Percentiles rank a stretch among this genome's conserved stretches.
phyloP scores from a whole-genome alignment of 2,888 invertebrate species.

The Leptinotarsa rubiginosa region DNA sequence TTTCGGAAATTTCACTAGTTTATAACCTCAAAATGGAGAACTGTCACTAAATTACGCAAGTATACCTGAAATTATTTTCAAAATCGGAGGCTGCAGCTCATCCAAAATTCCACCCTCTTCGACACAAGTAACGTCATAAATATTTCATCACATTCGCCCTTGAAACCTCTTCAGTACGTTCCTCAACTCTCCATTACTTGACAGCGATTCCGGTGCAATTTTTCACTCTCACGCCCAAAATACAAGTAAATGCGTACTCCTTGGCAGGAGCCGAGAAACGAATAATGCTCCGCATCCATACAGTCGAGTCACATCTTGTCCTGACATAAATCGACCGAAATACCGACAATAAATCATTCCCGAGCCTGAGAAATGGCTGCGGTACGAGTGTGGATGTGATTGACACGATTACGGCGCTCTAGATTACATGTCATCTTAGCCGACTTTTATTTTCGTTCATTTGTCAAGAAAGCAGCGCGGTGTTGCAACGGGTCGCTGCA shows the following conservation, averaged over 20 bases:
- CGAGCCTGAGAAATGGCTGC: conserved; percentile 29
- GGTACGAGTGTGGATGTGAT: conserved; percentile 36
- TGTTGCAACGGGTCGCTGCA: background rate
- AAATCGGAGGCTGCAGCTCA: too few species aligned
- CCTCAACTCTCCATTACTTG: background rate
- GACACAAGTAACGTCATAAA: too few species aligned
- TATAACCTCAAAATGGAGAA: too few species aligned
- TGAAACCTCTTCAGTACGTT: too few species aligned
- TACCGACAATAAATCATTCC: conserved; percentile 33
- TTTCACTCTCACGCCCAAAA: background rate
- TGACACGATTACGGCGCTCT: conserved; percentile 30
- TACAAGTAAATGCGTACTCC: background rate
- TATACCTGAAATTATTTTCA: too few species aligned
- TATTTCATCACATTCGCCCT: too few species aligned
- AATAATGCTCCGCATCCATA: conserved; percentile 6
- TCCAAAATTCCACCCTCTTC: too few species aligned
- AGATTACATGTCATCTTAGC: conserved; percentile 30
- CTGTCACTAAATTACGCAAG: too few species aligned
- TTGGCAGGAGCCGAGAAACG: background rate
- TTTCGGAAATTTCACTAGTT: too few species aligned
- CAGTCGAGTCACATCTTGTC: conserved; percentile 29
- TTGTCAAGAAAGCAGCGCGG: conserved; percentile 20
- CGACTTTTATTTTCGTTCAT: conserved; percentile 27
- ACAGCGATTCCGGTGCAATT: background rate
- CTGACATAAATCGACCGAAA: conserved; percentile 35